Percentiles rank a stretch among this genome's conserved stretches.
Evolutionary conservation across 2,797 vertebrate genomes (phyloP).

Genomic region (Phalanger gymnotis): DNA sequence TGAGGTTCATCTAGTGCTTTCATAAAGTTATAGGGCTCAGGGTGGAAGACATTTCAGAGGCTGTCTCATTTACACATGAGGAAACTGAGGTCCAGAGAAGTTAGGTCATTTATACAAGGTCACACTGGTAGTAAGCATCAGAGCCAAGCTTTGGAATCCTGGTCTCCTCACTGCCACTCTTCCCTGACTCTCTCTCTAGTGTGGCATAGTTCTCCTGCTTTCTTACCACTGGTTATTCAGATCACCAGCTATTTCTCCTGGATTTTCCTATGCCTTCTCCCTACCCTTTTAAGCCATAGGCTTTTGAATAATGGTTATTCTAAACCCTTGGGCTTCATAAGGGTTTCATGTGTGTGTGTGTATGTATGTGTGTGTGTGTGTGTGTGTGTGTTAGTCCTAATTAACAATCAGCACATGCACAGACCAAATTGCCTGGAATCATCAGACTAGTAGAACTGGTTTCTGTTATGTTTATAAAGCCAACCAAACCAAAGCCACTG

Average conservation of each 20-base stretch:
- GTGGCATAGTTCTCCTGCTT: background rate
- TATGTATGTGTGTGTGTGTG: background rate
- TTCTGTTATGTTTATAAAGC: conserved; percentile 35
- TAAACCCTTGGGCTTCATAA: background rate
- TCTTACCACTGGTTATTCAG: background rate
- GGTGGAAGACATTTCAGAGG: background rate
- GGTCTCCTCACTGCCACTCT: background rate
- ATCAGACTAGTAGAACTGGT: conserved; percentile 45
- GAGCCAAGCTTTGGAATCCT: background rate
- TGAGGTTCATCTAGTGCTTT: background rate
- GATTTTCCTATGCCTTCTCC: background rate
- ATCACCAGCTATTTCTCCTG: background rate
- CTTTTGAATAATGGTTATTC: background rate
- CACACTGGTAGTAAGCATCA: background rate
- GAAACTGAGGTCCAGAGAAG: background rate
- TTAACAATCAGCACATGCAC: background rate
- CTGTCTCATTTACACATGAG: background rate
- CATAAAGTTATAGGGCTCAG: background rate
- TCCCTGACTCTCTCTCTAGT: background rate
- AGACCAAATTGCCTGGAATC: background rate
- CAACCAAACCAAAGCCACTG: background rate
- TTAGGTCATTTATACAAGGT: background rate
- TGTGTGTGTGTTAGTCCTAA: background rate
- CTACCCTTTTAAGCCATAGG: background rate
- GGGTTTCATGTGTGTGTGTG: background rate